A percentile compares a stretch with the other conserved stretches of the same genome.
Conservation (phyloP, 2,797 vertebrate genomes). For the Xiphophorus birchmanni region DNA sequence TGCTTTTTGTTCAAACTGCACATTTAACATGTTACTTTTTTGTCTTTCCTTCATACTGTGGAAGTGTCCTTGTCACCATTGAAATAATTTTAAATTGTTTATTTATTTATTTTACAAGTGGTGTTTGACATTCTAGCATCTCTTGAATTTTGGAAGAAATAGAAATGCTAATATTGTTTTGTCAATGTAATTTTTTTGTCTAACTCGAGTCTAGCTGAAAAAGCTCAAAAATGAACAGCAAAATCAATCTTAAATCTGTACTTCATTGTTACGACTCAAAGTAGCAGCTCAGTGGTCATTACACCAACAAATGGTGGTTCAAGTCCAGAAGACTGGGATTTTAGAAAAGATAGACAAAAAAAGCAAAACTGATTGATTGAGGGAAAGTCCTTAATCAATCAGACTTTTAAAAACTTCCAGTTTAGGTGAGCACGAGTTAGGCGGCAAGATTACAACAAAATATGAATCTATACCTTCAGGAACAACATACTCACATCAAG, state of each 20-base stretch:
- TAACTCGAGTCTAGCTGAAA: conserved; percentile 10
- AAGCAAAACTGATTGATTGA: conserved; percentile 16
- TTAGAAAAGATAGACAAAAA: conserved; percentile 29
- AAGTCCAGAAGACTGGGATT: background rate
- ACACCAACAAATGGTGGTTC: conserved; percentile 60
- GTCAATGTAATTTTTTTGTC: background rate
- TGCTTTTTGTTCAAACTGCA: background rate
- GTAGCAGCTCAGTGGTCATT: conserved; percentile 62
- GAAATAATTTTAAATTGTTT: background rate
- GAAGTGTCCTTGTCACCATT: no score
- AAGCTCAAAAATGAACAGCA: conserved; percentile 57
- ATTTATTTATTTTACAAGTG: background rate
- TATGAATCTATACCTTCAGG: background rate
- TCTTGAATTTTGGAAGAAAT: background rate
- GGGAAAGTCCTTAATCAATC: conserved; percentile 6
- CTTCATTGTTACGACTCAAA: conserved; percentile 63
- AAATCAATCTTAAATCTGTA: conserved; percentile 54
- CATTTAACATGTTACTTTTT: no score
- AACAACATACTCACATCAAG: background rate
- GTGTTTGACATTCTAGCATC: background rate
- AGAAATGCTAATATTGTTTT: background rate
- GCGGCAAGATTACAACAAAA: conserved; percentile 9
- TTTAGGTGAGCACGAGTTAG: background rate
- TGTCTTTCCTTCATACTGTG: no score
- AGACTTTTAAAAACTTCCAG: conserved; percentile 11